These are phyloP conservation scores for Koerneria pararmatus DNA, from an alignment of 2,888 invertebrate genomes.

Conservation along the genomic window DNA sequence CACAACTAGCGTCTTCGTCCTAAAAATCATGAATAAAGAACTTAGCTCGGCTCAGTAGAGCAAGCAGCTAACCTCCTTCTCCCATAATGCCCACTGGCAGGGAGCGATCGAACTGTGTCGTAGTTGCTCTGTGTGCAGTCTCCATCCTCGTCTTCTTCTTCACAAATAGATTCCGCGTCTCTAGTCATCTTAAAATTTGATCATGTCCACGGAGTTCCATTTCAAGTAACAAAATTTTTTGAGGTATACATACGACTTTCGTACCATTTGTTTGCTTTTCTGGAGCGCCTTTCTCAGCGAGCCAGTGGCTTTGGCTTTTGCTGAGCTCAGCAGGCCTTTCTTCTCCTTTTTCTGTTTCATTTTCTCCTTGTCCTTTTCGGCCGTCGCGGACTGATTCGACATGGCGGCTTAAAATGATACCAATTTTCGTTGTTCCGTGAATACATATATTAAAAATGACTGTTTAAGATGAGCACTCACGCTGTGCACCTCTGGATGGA, in stretches of 20 bases:
- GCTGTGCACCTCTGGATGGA: no score
- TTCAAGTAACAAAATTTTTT: background rate
- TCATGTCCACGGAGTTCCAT: background rate
- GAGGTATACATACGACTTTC: background rate
- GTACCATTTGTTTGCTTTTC: conserved; percentile 29
- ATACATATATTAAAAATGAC: no score
- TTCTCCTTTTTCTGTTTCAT: conserved; percentile 25
- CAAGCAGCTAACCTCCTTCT: conserved; percentile 16
- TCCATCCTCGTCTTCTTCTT: conserved; percentile 30
- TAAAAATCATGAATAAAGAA: background rate
- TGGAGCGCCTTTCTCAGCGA: conserved; percentile 35
- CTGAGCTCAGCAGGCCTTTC: conserved; percentile 29
- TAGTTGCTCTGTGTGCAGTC: conserved; percentile 37
- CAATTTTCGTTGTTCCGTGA: no score
- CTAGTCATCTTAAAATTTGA: conserved; percentile 23
- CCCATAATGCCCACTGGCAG: conserved; percentile 44
- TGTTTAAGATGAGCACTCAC: no score
- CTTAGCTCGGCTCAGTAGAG: background rate
- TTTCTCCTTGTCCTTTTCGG: background rate
- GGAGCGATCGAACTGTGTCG: conserved; percentile 43
- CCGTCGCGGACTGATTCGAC: background rate
- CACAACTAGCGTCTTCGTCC: no score
- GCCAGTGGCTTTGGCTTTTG: conserved; percentile 36
- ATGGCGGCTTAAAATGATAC: no score
- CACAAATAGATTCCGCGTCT: conserved; percentile 37